Percentiles rank a stretch among this genome's conserved stretches.
Conservation (phyloP, 2,113 vertebrate species). For the Ellobius talpinus region DNA sequence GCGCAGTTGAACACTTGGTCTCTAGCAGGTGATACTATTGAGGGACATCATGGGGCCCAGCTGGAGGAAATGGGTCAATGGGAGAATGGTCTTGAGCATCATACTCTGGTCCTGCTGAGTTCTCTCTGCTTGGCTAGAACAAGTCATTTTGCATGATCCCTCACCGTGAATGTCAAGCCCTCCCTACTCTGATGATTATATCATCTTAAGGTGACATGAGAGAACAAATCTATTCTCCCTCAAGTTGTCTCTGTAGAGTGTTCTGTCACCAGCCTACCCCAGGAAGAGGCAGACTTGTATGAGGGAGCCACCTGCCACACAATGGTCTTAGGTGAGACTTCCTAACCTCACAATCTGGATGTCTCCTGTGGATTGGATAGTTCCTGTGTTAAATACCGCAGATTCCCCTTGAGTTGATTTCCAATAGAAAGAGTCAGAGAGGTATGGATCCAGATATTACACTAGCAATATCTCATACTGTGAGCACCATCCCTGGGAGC, state of each 20-base stretch:
- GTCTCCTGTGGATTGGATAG: neutral
- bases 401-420: neutral
- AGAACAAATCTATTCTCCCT: neutral
- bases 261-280: neutral
- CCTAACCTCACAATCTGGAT: neutral
- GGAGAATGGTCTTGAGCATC: neutral
- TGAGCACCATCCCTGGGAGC: neutral
- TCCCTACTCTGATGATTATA: neutral
- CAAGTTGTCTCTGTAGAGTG: neutral
- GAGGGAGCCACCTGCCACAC: neutral
- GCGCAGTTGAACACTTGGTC: neutral
- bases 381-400: neutral
- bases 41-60: neutral
- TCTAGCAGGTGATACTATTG: neutral
- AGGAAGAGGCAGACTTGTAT: neutral
- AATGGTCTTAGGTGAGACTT: neutral
- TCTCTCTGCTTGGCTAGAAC: neutral
- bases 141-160: neutral
- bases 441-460: neutral
- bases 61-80: neutral
- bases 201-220: no score
- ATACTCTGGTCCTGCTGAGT: neutral
- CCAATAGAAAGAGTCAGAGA: neutral
- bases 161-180: neutral
- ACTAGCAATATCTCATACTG: neutral